Evolutionary conservation across 1,140 invertebrate species (phyloP).

Genomic region (Agrypnia vestita): DNA sequence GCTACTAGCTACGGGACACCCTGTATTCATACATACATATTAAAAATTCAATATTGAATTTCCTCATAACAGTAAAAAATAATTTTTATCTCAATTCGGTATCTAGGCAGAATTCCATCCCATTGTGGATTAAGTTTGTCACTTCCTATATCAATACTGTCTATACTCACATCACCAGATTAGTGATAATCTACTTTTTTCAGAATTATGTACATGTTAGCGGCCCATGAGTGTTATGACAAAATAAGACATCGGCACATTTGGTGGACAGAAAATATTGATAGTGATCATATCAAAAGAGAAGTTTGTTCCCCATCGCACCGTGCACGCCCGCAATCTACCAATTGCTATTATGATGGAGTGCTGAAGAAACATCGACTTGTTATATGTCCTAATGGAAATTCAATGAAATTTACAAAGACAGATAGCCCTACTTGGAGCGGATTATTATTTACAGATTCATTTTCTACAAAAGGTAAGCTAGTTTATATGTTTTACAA

Average conservation of each 20-base stretch:
- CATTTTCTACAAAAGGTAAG: slow-evolving; percentile 66
- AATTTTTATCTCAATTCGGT: too few relatives aligned
- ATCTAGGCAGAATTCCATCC: too few relatives aligned
- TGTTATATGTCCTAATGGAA: slow-evolving; percentile 68
- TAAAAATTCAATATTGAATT: too few relatives aligned
- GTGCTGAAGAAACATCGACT: slow-evolving; percentile 66
- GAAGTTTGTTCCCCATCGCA: neutral
- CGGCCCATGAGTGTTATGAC: slow-evolving; percentile 66
- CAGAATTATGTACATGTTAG: slow-evolving; percentile 68
- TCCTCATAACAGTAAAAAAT: too few relatives aligned
- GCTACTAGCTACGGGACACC: too few relatives aligned
- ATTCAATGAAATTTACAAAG: slow-evolving; percentile 65
- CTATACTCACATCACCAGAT: neutral
- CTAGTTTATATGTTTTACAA: neutral
- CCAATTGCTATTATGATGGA: slow-evolving; percentile 60
- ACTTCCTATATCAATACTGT: neutral
- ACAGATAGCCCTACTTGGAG: slow-evolving; percentile 69
- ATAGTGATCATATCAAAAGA: slow-evolving; percentile 28
- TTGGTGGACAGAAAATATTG: slow-evolving; percentile 67
- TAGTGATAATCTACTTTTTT: slow-evolving; percentile 53
- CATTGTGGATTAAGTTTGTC: too few relatives aligned
- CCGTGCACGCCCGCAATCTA: neutral
- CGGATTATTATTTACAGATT: slow-evolving; percentile 72
- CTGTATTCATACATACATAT: too few relatives aligned
- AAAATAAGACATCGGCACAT: slow-evolving; percentile 67